Conservation (phyloP, 1,140 invertebrate genomes). For the Drosophila willistoni region DNA sequence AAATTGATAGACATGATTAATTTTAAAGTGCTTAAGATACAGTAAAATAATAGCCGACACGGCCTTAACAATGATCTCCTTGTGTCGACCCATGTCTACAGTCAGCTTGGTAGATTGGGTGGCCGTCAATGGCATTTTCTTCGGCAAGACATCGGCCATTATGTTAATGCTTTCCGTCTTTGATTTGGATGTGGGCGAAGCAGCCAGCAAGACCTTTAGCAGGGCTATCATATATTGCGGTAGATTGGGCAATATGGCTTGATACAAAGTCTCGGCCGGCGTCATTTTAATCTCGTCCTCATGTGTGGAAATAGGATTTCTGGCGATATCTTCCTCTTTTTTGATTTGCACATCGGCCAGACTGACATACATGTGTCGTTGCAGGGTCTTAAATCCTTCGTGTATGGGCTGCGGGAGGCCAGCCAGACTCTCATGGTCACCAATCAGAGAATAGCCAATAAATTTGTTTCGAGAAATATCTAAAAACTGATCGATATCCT, state of each 20-base stretch:
- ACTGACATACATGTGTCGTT: constrained; percentile 93
- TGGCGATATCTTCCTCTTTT: constrained; percentile 91
- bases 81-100: constrained; percentile 98
- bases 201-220: constrained; percentile 97
- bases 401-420: constrained; percentile 97
- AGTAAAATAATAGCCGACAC: constrained; percentile 97
- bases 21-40: constrained; percentile 98
- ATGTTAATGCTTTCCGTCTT: constrained; percentile 99
- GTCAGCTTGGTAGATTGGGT: constrained; percentile 98
- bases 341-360: constrained; percentile 92
- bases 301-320: constrained; percentile 90
- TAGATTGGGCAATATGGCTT: constrained; percentile 95
- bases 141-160: constrained; percentile 97
- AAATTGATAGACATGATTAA: constrained; percentile 99
- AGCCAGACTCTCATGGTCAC: constrained; percentile 93
- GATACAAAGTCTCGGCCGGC: constrained; percentile 94
- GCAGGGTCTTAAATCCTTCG: constrained; percentile 95
- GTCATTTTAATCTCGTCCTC: constrained; percentile 90
- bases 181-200: constrained; percentile 98
- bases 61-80: constrained; percentile 99
- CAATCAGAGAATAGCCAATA: constrained; percentile 94
- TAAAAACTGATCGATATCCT: constrained; percentile 95
- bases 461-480: constrained; percentile 97
- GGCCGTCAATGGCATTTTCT: constrained; percentile 98
- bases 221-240: constrained; percentile 99